phyloP scores from a whole-genome alignment of 2,888 invertebrate species.

The Diabrotica balteata region DNA sequence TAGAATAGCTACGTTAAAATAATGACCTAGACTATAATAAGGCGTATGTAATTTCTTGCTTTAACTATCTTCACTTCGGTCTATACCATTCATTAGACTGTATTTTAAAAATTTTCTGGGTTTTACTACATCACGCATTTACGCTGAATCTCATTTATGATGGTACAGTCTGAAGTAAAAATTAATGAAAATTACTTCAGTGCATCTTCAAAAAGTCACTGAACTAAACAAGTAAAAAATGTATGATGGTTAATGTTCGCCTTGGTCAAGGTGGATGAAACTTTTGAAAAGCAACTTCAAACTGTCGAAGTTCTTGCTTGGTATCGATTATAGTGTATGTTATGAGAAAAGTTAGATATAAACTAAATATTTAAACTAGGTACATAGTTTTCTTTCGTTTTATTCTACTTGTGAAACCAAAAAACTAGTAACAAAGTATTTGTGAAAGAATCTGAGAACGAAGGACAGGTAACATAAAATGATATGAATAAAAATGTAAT shows the following conservation, averaged over 20 bases:
- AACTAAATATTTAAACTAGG: too few relatives aligned
- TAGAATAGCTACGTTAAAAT: constrained; percentile 28
- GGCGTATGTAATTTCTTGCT: constrained; percentile 32
- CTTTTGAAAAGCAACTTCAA: not conserved
- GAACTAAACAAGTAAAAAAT: constrained; percentile 27
- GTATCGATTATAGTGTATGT: too few relatives aligned
- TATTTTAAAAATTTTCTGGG: constrained; percentile 30
- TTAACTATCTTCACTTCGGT: constrained; percentile 25
- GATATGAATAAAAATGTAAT: too few relatives aligned
- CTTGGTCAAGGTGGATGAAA: constrained; percentile 16
- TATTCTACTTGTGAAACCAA: too few relatives aligned
- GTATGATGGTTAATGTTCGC: constrained; percentile 21
- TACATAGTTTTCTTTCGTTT: too few relatives aligned
- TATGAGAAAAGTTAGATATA: too few relatives aligned
- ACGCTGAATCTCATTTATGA: constrained; percentile 34
- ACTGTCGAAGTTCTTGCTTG: too few relatives aligned
- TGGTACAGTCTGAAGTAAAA: constrained; percentile 26
- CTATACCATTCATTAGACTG: constrained; percentile 32
- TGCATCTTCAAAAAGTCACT: constrained; percentile 29
- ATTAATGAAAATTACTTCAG: constrained; percentile 28
- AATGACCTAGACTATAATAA: constrained; percentile 33
- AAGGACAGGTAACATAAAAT: too few relatives aligned
- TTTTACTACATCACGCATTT: constrained; percentile 35
- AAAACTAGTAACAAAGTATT: too few relatives aligned
- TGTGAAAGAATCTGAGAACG: too few relatives aligned